phyloP scores from a whole-genome alignment of 2,888 invertebrate genomes.

The Tetragonisca angustula region DNA sequence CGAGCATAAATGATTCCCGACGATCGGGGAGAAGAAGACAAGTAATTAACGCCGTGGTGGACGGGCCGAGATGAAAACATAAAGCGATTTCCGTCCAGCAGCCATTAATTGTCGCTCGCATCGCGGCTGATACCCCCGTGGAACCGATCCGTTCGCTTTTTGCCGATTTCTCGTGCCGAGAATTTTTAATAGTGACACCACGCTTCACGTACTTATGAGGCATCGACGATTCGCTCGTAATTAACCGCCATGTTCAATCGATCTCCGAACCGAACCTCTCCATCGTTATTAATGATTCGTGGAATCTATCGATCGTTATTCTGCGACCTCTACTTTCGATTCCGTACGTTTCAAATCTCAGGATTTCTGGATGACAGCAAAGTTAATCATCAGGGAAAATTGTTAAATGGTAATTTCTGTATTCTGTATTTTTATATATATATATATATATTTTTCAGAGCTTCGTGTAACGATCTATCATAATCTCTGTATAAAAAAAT shows the following conservation, averaged over 20 bases:
- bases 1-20: not conserved
- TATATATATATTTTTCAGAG: no score
- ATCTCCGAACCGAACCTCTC: not conserved
- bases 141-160: constrained; percentile 58
- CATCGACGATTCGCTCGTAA: constrained; percentile 40
- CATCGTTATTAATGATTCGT: constrained; percentile 4
- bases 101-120: constrained; percentile 63
- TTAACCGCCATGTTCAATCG: constrained; percentile 26
- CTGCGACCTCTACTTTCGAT: not conserved
- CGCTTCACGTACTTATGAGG: constrained; percentile 43
- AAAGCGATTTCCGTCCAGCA: constrained; percentile 51
- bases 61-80: constrained; percentile 61
- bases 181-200: constrained; percentile 60
- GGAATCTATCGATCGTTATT: not conserved
- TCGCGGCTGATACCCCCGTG: constrained; percentile 39
- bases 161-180: constrained; percentile 56
- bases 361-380: not conserved
- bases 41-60: constrained; percentile 55
- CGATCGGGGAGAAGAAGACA: constrained; percentile 35
- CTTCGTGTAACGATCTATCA: no score
- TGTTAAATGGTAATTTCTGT: not conserved
- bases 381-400: not conserved
- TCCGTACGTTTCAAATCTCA: not conserved
- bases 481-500: no score
- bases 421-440: no score